These are phyloP conservation scores for Caenorhabditis angaria DNA, from an alignment of 2,888 invertebrate genomes.

Conservation along the genomic window DNA sequence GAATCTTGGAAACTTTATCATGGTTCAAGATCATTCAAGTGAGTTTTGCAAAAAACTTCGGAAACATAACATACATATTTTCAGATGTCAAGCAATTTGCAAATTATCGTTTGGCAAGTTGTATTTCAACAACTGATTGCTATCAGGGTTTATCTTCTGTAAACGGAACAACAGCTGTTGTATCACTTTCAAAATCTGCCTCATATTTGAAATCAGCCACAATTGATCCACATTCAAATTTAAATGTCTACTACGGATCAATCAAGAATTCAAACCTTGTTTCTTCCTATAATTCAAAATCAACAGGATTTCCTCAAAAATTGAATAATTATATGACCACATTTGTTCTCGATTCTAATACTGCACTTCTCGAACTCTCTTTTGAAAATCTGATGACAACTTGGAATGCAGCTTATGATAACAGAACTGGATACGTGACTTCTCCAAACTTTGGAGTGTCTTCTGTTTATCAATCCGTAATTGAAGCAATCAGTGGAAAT, in stretches of 20 bases:
- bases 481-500: not conserved
- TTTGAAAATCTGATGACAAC: not conserved
- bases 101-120: not conserved
- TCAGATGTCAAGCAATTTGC: not conserved
- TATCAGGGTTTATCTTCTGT: not conserved
- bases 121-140: not conserved
- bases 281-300: not conserved
- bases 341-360: not conserved
- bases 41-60: too few relatives aligned
- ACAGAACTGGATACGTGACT: not conserved
- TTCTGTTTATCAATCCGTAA: not conserved
- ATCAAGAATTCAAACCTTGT: not conserved
- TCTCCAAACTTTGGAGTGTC: not conserved
- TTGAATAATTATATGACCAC: not conserved
- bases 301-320: not conserved
- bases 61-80: too few relatives aligned
- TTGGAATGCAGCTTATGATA: not conserved
- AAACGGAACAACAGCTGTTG: not conserved
- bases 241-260: not conserved
- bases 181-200: not conserved
- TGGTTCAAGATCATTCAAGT: slow-evolving; percentile 1
- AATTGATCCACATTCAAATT: not conserved
- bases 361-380: not conserved
- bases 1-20: not conserved
- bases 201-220: not conserved